These are phyloP conservation scores for Caracal caracal DNA, from an alignment of 2,113 vertebrate genomes.

Conservation along the genomic window DNA sequence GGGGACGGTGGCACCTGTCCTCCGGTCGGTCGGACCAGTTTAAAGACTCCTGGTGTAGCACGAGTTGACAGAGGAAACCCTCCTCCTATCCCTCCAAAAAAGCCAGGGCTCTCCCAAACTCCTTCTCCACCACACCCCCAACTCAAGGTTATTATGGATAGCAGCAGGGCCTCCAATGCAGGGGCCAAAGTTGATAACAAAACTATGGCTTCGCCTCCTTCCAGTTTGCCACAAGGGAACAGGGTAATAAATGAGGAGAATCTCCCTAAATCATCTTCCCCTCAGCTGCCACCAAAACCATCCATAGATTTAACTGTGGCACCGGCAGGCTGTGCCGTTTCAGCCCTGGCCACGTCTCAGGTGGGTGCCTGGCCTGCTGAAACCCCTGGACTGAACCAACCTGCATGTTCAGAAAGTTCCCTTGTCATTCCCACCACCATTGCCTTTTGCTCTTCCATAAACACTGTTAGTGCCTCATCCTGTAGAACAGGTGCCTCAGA, in stretches of 20 bases:
- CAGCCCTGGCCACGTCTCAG: slow-evolving; percentile 98
- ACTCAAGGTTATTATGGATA: slow-evolving; percentile 93
- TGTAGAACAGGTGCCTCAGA: slow-evolving; percentile 94
- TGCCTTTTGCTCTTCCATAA: slow-evolving; percentile 95
- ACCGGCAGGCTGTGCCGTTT: slow-evolving; percentile 90
- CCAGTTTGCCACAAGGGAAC: slow-evolving; percentile 88
- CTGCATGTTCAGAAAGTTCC: slow-evolving; percentile 96
- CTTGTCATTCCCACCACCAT: slow-evolving; percentile 91
- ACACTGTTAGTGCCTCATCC: slow-evolving; percentile 95
- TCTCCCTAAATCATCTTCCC: slow-evolving; percentile 91
- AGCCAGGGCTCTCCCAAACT: slow-evolving; percentile 98
- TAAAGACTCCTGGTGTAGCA: slow-evolving; percentile 93
- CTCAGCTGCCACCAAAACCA: slow-evolving; percentile 99
- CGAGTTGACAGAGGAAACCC: slow-evolving; percentile 98
- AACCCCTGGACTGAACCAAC: slow-evolving; percentile 89
- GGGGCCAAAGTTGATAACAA: slow-evolving; percentile 90
- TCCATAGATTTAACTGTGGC: slow-evolving; percentile 95
- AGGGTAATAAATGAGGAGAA: slow-evolving; percentile 90
- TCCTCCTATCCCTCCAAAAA: slow-evolving; percentile 99
- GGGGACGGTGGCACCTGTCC: slow-evolving; percentile 88
- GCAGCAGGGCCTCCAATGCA: slow-evolving; percentile 89
- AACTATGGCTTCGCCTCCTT: slow-evolving; percentile 86
- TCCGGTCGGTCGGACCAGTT: slow-evolving; percentile 84
- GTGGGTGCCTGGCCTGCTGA: slow-evolving; percentile 94
- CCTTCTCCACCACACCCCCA: slow-evolving; percentile 96